These are phyloP conservation scores for Lutraria lutraria DNA, from an alignment of 2,888 invertebrate genomes.

Conservation along the genomic window DNA sequence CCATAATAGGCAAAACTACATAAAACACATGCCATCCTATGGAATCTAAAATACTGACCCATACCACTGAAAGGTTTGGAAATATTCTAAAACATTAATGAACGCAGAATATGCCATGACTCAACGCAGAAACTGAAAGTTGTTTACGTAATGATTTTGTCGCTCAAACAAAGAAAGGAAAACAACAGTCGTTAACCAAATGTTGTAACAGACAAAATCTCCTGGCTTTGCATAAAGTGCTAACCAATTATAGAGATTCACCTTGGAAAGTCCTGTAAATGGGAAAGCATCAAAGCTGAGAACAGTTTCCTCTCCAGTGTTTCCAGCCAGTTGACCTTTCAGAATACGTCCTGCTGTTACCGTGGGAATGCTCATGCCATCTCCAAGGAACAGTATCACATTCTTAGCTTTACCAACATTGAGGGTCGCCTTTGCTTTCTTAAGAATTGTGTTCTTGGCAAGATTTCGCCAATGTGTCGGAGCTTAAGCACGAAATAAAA, in stretches of 20 bases:
- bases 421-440: conserved; percentile 67
- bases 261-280: conserved; percentile 91
- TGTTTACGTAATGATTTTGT: neutral
- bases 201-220: neutral
- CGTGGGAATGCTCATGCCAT: conserved; percentile 88
- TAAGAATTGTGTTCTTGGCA: conserved; percentile 52
- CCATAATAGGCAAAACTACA: too few relatives aligned
- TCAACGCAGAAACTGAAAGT: neutral
- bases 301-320: conserved; percentile 90
- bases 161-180: neutral
- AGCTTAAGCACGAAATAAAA: conserved; percentile 17
- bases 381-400: conserved; percentile 84
- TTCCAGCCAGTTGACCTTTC: conserved; percentile 78
- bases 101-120: neutral
- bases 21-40: too few relatives aligned
- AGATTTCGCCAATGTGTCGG: conserved; percentile 53
- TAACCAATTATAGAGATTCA: neutral
- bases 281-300: conserved; percentile 92
- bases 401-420: conserved; percentile 82
- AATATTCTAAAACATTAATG: neutral
- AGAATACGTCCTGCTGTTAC: conserved; percentile 82
- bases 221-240: too few relatives aligned
- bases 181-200: neutral
- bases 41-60: too few relatives aligned
- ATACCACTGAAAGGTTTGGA: too few relatives aligned